Evolutionary conservation across 1,140 invertebrate genomes (phyloP).

Genomic region (Aphelinus certus): DNA sequence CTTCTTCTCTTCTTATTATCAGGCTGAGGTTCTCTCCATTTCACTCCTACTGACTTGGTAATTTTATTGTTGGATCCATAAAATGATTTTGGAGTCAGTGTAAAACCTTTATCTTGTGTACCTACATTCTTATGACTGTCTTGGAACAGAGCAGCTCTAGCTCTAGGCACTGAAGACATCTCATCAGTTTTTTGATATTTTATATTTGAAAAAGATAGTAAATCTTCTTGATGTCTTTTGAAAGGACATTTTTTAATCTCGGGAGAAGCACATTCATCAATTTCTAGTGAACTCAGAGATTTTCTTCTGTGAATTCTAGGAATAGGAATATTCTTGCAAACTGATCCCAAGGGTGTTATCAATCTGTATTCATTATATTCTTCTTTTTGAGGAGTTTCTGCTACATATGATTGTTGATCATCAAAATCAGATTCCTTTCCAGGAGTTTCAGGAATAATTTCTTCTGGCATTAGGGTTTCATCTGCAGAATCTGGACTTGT

Average conservation of each 20-base stretch:
- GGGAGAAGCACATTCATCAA: conserved; percentile 43
- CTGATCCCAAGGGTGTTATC: conserved; percentile 55
- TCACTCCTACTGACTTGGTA: conserved; percentile 29
- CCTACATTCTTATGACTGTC: conserved; percentile 43
- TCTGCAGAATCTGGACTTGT: conserved; percentile 19
- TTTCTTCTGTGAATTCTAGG: conserved; percentile 54
- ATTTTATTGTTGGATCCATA: conserved; percentile 43
- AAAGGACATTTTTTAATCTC: conserved; percentile 43
- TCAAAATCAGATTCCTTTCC: conserved; percentile 43
- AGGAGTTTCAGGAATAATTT: conserved; percentile 53
- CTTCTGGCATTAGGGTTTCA: conserved; percentile 30
- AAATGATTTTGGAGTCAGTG: conserved; percentile 55
- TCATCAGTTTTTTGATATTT: conserved; percentile 52
- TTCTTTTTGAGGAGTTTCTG: conserved; percentile 53
- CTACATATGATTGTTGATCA: conserved; percentile 38
- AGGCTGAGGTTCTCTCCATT: conserved; percentile 33
- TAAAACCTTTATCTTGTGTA: conserved; percentile 40
- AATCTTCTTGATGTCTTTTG: conserved; percentile 49
- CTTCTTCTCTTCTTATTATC: conserved; percentile 47
- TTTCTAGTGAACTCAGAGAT: conserved; percentile 43
- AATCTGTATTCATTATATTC: conserved; percentile 45
- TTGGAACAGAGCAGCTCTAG: conserved; percentile 57
- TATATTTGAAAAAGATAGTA: neutral
- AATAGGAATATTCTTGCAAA: conserved; percentile 47
- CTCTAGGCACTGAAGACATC: conserved; percentile 46